Evolutionary conservation across 1,140 invertebrate genomes (phyloP), one percentile per base, ranked within the genome.

Genomic region (Temnothorax curvispinosus): DNA sequence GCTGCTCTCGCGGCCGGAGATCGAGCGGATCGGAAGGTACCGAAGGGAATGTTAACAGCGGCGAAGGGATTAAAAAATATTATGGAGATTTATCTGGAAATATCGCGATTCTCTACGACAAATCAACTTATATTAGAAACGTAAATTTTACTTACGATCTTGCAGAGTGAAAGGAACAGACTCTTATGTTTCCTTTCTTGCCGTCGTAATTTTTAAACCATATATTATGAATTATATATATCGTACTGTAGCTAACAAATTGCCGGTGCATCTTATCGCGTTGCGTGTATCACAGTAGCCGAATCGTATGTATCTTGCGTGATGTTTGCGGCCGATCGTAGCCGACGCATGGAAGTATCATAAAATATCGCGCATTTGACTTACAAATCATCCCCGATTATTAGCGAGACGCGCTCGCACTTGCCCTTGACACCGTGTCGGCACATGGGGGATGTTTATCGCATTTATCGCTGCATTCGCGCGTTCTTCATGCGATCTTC

Each of bases 321-420:
- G 69, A 75, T 18, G n/a, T 21, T 74, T 18, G 54, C 18, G 69
- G 35, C 50, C 54, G 27, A 82, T 74, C 67, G 13, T 27, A 35
- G n/a, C 11, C 9, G 9, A 21, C 9, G n/a, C 18, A 44, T 38
- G 52, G 13, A 47, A 15, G 15, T 84, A 74, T 72, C 21, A 44
- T 38, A 35, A 74, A 74, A 18, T 75, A 82, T 74, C 15, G 32
- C 41, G 8, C 38, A 74, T 84, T 84, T 75, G 54, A 74, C 80
- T 84, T 38, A 75, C 69, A 84, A 84, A 84, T 84, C n/a, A 74
- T 50, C 54, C 52, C 54, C 54, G 54, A 84, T 84, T 74, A 84
- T 13, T n/a, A 50, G 50, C 67, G 38, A 27, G 27, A 74, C 18
- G 60, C 54, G 32, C 69, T 74, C 52, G 27, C 27, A 21, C 69